Percentiles rank a stretch among this genome's conserved stretches.
Conservation (phyloP, 2,113 vertebrate genomes). For the Patagioenas fasciata region DNA sequence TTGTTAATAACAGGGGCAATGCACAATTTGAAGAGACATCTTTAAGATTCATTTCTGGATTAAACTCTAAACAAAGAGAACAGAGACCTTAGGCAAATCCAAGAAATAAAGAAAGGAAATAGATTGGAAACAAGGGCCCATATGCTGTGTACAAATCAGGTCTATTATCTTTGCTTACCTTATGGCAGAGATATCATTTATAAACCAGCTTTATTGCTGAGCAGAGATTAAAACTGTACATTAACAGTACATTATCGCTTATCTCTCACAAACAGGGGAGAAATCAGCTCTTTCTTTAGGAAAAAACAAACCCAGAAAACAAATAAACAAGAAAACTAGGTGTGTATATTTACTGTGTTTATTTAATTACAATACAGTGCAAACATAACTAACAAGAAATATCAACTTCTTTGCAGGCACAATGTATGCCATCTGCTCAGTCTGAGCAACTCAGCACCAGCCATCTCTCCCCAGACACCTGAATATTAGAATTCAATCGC, state of each 20-base stretch:
- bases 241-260: slow-evolving; percentile 42
- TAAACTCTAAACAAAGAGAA: slow-evolving; percentile 35
- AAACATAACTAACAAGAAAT: neutral
- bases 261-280: slow-evolving; percentile 54
- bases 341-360: neutral
- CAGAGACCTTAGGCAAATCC: slow-evolving; percentile 42
- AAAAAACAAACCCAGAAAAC: neutral
- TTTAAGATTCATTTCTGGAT: slow-evolving; percentile 55
- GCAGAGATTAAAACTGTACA: slow-evolving; percentile 53
- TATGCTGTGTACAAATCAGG: slow-evolving; percentile 71
- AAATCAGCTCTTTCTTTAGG: slow-evolving; percentile 9
- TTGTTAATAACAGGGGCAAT: slow-evolving; percentile 50
- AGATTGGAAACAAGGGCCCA: slow-evolving; percentile 47
- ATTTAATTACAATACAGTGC: neutral
- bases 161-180: slow-evolving; percentile 67
- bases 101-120: slow-evolving; percentile 49
- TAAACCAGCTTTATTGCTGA: slow-evolving; percentile 47
- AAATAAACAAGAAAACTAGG: neutral
- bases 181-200: slow-evolving; percentile 55
- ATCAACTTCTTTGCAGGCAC: neutral
- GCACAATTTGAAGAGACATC: neutral
- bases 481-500: slow-evolving; percentile 58
- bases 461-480: slow-evolving; percentile 1
- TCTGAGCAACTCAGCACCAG: neutral
- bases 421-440: slow-evolving; percentile 42